These are phyloP conservation scores for Sceloporus undulatus DNA, from an alignment of 2,113 vertebrate genomes.

Conservation along the genomic window DNA sequence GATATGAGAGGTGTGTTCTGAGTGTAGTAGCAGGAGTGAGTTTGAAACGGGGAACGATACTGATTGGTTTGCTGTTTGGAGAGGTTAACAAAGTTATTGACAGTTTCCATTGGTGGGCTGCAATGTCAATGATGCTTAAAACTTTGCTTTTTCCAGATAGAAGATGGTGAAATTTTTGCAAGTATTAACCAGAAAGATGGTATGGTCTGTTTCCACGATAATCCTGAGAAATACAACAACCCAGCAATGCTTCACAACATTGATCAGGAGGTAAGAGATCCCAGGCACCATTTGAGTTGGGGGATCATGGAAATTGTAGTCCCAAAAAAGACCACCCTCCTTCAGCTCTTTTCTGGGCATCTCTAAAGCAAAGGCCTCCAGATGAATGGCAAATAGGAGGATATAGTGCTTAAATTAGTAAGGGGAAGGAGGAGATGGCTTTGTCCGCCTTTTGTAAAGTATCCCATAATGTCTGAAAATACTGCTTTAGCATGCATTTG, in stretches of 20 bases:
- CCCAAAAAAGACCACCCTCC: too few relatives aligned
- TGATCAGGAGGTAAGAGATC: constrained; percentile 92
- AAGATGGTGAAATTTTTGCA: constrained; percentile 99
- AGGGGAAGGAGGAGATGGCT: too few relatives aligned
- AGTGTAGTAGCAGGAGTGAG: too few relatives aligned
- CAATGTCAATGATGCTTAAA: background rate
- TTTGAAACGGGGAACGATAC: too few relatives aligned
- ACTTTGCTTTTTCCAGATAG: constrained; percentile 83
- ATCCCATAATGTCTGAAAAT: background rate
- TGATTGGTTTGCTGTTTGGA: background rate
- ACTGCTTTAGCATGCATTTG: accelerated
- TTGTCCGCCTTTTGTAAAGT: background rate
- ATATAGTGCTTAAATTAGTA: too few relatives aligned
- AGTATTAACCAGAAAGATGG: constrained; percentile 99
- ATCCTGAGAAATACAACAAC: constrained; percentile 99
- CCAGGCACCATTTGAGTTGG: too few relatives aligned
- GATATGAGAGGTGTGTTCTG: too few relatives aligned
- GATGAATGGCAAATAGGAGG: too few relatives aligned
- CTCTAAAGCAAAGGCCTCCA: too few relatives aligned
- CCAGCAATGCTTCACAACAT: constrained; percentile 99
- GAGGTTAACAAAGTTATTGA: background rate
- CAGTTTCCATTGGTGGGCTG: background rate
- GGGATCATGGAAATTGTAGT: too few relatives aligned
- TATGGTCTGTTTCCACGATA: constrained; percentile 99
- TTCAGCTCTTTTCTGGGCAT: too few relatives aligned